Evolutionary conservation across 2,888 invertebrate species (phyloP).

Genomic region (Mythimna vitellina): DNA sequence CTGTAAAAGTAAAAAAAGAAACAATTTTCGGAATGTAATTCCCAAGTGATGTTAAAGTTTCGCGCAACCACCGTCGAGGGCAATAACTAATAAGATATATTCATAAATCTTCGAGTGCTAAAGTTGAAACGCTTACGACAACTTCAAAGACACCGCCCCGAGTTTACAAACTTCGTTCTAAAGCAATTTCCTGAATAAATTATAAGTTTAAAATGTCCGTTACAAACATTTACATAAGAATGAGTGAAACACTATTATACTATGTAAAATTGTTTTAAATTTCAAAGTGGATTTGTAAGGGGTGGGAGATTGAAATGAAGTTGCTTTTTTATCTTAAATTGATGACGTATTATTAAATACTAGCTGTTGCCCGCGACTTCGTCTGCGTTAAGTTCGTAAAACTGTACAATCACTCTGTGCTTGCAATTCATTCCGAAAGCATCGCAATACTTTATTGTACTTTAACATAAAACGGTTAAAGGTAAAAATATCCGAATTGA

Average conservation of each 20-base stretch:
- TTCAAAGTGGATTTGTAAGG: slow-evolving; percentile 42
- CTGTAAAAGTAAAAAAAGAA: too few relatives aligned
- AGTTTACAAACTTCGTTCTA: slow-evolving; percentile 58
- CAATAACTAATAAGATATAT: slow-evolving; percentile 40
- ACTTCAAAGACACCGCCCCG: slow-evolving; percentile 45
- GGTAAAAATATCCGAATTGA: too few relatives aligned
- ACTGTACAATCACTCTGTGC: too few relatives aligned
- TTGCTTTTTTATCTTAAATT: slow-evolving; percentile 5
- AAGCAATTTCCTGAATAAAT: slow-evolving; percentile 78
- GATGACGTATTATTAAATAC: background rate
- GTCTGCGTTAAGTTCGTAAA: too few relatives aligned
- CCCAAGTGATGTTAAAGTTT: slow-evolving; percentile 29
- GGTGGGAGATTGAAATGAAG: slow-evolving; percentile 4
- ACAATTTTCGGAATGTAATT: background rate
- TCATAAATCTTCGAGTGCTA: slow-evolving; percentile 55
- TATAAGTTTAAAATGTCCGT: slow-evolving; percentile 78
- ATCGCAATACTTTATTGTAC: too few relatives aligned
- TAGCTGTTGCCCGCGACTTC: too few relatives aligned
- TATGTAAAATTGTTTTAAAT: slow-evolving; percentile 64
- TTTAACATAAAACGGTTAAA: too few relatives aligned
- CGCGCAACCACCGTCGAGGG: slow-evolving; percentile 5
- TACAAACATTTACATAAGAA: slow-evolving; percentile 76
- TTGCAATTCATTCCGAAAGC: too few relatives aligned
- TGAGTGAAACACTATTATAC: slow-evolving; percentile 73
- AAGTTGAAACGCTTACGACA: slow-evolving; percentile 44